Evolutionary conservation across 1,140 invertebrate species (phyloP).

Genomic region (Aphelenchoides avenae): DNA sequence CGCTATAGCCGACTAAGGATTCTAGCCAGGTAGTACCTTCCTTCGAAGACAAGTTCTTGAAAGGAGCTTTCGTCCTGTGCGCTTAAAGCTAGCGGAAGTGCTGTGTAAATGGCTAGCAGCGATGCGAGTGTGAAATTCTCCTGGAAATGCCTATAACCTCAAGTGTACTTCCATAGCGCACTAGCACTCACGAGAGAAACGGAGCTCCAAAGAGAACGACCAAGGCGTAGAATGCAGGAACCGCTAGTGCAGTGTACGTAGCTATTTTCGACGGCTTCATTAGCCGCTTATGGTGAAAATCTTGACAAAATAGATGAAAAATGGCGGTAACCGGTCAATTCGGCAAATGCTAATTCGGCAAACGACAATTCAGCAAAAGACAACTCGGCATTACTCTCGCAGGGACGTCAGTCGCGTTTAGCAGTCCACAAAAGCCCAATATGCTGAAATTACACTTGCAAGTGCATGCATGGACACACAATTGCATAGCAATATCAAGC

Average conservation of each 20-base stretch:
- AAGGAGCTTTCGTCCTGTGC: conserved; percentile 29
- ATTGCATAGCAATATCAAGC: too few relatives aligned
- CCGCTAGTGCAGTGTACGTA: not conserved
- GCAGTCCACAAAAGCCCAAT: too few relatives aligned
- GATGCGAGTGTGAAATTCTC: not conserved
- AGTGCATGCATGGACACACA: too few relatives aligned
- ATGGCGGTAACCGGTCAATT: too few relatives aligned
- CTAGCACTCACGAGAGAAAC: conserved; percentile 32
- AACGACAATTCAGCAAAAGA: too few relatives aligned
- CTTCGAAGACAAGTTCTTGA: conserved; percentile 28
- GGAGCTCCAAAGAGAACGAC: conserved; percentile 53
- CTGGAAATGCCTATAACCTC: not conserved
- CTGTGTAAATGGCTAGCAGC: not conserved
- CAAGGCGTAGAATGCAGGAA: conserved; percentile 31
- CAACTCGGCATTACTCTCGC: too few relatives aligned
- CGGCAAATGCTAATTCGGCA: too few relatives aligned
- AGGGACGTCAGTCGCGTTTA: too few relatives aligned
- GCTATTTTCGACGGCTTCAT: conserved; percentile 5
- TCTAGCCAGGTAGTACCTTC: conserved; percentile 4
- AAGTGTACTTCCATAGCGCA: conserved; percentile 8
- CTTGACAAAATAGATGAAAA: too few relatives aligned
- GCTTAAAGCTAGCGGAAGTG: conserved; percentile 6
- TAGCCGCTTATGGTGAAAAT: too few relatives aligned
- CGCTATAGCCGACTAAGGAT: not conserved
- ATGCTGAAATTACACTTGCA: too few relatives aligned